phyloP scores from a whole-genome alignment of 2,797 vertebrate species.

The Streptopelia turtur region DNA sequence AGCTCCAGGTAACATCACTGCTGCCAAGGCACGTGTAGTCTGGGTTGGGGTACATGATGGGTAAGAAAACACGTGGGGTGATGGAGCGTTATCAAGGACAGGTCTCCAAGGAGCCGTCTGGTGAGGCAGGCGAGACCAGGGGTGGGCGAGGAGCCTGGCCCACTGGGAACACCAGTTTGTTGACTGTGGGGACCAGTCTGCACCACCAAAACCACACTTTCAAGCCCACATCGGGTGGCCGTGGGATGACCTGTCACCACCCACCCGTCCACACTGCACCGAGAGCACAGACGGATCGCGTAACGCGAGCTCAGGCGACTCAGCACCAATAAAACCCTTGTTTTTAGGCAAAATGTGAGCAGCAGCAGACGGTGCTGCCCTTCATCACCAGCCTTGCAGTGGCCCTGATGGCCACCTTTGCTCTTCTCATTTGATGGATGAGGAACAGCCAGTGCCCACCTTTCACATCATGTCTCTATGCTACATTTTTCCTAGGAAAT shows the following conservation, averaged over 20 bases:
- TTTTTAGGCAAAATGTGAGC: neutral
- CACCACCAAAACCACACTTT: neutral
- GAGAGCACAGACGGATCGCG: neutral
- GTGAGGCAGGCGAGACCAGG: neutral
- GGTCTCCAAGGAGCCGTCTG: neutral
- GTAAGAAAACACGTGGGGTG: neutral
- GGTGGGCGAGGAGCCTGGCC: neutral
- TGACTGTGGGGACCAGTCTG: neutral
- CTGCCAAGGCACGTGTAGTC: neutral
- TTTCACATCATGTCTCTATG: neutral
- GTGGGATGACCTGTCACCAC: neutral
- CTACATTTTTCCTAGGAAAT: neutral
- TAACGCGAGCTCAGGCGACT: neutral
- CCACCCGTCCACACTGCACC: fast-evolving
- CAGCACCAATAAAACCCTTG: neutral
- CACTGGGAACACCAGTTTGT: neutral
- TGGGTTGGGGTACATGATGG: fast-evolving
- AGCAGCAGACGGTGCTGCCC: neutral
- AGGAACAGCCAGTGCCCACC: neutral
- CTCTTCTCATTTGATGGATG: neutral
- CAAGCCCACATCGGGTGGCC: neutral
- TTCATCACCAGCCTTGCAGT: neutral
- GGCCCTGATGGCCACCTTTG: neutral
- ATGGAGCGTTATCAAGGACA: neutral
- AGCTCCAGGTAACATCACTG: fast-evolving